Evolutionary conservation across 2,113 vertebrate genomes (phyloP).

Genomic region (Castor canadensis): DNA sequence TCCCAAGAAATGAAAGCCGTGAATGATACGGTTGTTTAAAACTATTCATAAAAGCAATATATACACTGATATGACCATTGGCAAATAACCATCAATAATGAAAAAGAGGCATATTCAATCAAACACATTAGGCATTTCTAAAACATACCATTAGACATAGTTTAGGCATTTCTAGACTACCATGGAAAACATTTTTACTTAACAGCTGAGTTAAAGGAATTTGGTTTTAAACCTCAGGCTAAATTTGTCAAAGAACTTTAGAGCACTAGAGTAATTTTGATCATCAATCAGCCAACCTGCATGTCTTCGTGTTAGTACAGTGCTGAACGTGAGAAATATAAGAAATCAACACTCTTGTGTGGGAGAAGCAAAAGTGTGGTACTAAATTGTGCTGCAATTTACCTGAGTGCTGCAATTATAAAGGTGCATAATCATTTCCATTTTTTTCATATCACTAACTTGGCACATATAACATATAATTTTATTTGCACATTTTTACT

Average conservation of each 20-base stretch:
- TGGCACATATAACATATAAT: conserved; percentile 20
- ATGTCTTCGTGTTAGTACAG: neutral
- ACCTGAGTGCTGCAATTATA: conserved; percentile 26
- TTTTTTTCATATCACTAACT: conserved; percentile 48
- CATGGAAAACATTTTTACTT: conserved; percentile 44
- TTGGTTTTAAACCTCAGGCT: conserved; percentile 48
- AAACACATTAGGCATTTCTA: neutral
- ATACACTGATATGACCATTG: neutral
- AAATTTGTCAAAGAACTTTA: conserved; percentile 60
- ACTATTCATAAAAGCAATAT: conserved; percentile 52
- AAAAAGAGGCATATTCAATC: conserved; percentile 38
- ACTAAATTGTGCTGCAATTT: conserved; percentile 54
- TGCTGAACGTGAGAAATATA: neutral
- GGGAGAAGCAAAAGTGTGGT: neutral
- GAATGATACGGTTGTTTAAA: conserved; percentile 25
- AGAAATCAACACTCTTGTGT: neutral
- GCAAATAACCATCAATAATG: conserved; percentile 48
- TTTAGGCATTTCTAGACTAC: conserved; percentile 21
- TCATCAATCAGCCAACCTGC: conserved; percentile 31
- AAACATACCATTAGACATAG: conserved; percentile 7
- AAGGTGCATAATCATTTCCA: conserved; percentile 53
- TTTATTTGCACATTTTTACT: conserved; percentile 14
- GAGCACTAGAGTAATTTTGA: conserved; percentile 28
- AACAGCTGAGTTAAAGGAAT: conserved; percentile 11
- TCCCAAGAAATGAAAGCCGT: conserved; percentile 45